A percentile compares a stretch with the other conserved stretches of the same genome.
Evolutionary conservation across 2,797 vertebrate species (phyloP).

Genomic region (Phataginus tricuspis): DNA sequence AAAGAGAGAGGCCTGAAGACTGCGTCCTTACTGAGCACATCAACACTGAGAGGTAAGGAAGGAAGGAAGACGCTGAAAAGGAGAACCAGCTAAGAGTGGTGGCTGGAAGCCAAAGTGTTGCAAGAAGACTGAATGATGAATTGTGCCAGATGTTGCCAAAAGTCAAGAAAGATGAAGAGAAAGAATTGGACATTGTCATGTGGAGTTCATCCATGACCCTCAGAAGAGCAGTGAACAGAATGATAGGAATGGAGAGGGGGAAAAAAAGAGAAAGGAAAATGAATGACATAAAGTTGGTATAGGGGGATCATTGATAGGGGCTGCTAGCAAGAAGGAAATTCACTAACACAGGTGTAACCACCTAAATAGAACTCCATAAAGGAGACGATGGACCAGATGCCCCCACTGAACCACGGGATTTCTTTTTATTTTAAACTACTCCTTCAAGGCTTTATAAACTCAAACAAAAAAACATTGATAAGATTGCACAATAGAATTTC

Average conservation of each 20-base stretch:
- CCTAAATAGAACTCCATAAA: neutral
- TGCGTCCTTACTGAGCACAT: neutral
- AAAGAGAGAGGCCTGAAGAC: neutral
- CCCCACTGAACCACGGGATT: neutral
- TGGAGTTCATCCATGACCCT: neutral
- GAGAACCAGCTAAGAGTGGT: neutral
- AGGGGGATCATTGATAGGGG: neutral
- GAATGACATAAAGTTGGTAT: neutral
- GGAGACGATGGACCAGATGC: neutral
- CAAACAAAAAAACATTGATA: neutral
- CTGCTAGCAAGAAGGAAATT: neutral
- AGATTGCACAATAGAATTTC: neutral
- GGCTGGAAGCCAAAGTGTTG: neutral
- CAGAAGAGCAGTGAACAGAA: neutral
- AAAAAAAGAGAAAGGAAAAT: neutral
- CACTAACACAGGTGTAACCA: neutral
- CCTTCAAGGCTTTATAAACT: constrained; percentile 15
- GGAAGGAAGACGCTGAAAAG: neutral
- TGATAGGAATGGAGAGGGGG: neutral
- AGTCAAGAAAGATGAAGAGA: neutral
- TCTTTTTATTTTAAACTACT: neutral
- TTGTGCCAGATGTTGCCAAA: neutral
- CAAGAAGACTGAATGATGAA: neutral
- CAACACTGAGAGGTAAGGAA: neutral
- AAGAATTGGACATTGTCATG: neutral